A percentile compares a stretch with the other conserved stretches of the same genome.
Evolutionary conservation across 2,113 vertebrate genomes (phyloP).

Genomic region (Oryzias woworae): DNA sequence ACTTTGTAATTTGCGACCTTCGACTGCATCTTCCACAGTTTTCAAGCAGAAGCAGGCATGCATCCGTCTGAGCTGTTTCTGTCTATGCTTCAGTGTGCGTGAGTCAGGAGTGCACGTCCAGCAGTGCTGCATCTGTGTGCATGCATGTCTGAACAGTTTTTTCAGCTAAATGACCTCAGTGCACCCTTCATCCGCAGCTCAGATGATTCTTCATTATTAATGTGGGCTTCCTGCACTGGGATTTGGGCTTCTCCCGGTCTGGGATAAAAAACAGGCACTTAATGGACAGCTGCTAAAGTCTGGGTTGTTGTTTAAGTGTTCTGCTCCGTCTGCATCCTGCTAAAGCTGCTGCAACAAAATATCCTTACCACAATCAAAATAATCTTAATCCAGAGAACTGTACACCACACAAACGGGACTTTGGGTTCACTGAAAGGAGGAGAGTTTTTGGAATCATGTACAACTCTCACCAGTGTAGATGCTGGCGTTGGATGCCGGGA

Average conservation of each 20-base stretch:
- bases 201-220: slow-evolving; percentile 54
- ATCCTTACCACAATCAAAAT: neutral
- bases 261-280: slow-evolving; percentile 17
- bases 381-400: neutral
- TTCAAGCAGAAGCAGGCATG: too few relatives aligned
- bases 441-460: too few relatives aligned
- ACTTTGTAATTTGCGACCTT: too few relatives aligned
- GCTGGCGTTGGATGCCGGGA: slow-evolving; percentile 97
- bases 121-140: neutral
- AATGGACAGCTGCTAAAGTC: slow-evolving; percentile 13
- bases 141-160: slow-evolving; percentile 5
- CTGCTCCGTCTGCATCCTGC: slow-evolving; percentile 29
- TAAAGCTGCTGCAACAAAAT: slow-evolving; percentile 2
- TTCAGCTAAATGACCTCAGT: slow-evolving; percentile 30
- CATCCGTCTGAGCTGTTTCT: too few relatives aligned
- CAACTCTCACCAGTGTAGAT: slow-evolving; percentile 92
- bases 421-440: neutral
- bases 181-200: slow-evolving; percentile 39
- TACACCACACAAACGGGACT: neutral
- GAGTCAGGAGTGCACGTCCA: neutral
- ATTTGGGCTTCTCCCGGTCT: slow-evolving; percentile 8
- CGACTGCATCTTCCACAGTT: too few relatives aligned
- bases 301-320: slow-evolving; percentile 8
- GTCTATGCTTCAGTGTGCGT: neutral
- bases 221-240: slow-evolving; percentile 22